Evolutionary conservation across 2,797 vertebrate species (phyloP), one percentile per base, ranked within the genome.

Genomic region (Steatocranus sp.): DNA sequence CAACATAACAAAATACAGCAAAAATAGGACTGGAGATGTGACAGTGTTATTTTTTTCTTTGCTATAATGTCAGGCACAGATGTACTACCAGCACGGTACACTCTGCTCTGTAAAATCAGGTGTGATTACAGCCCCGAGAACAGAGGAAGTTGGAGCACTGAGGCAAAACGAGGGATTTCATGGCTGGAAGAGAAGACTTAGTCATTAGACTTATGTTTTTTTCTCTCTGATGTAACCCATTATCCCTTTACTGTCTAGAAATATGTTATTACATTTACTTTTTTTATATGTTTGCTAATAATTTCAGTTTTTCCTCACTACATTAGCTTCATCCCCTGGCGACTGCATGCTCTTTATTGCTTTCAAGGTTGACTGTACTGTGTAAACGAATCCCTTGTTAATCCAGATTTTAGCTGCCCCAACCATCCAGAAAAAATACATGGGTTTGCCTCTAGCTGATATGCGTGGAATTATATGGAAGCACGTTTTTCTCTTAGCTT

Each of bases 131-230:
- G 48, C 87, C 63, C 66, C 63, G 32, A 83, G n/a, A 70, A 73
- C 20, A n/a, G 79, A 84, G 56, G 76, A 78, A 87, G 75, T 70
- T 56, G 75, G 70, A 68, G 82, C 25, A 27, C 41, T 48, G 41
- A 58, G 43, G 83, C 87, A 79, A 85, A 83, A 86, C 18, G 50
- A 78, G 54, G 30, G 54, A 43, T 82, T 53, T 53, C 6, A 83
- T 84, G 80, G 53, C 66, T 30, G 66, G 81, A 78, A 80, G 78
- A 23, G 46, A 50, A 32, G 27, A 63, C 54, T 43, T 32, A 56
- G 76, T 83, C 85, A 84, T 84, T 82, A 84, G 25, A 54, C 83
- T 90, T 84, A 87, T 83, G 83, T 79, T 84, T 73, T 75, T 79
- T 83, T 70, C 36, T 73, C 66, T 80, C 78, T 85, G 49, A 83